Conservation (phyloP, 2,113 vertebrate genomes). For the Desmodus rotundus region DNA sequence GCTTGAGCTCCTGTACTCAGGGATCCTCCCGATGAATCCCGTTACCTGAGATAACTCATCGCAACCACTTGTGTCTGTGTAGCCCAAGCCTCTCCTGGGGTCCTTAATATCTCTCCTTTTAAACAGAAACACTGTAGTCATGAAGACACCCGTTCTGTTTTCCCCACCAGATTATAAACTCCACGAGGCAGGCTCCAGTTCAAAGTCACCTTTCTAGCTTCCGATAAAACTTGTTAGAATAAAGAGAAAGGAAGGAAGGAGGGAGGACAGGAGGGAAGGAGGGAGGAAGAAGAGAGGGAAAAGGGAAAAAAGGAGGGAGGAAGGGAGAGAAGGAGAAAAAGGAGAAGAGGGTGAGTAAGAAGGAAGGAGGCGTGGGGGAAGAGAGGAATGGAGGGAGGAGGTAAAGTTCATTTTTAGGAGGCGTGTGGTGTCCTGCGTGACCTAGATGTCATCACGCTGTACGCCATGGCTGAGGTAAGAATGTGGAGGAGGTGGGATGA, state of each 20-base stretch:
- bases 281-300: no score
- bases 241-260: neutral
- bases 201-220: neutral
- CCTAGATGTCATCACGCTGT: fast-evolving
- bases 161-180: neutral
- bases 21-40: neutral
- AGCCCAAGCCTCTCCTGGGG: neutral
- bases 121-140: neutral
- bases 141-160: neutral
- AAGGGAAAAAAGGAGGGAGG: no score
- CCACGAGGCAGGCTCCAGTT: neutral
- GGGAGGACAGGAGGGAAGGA: neutral
- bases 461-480: neutral
- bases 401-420: neutral
- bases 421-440: fast-evolving
- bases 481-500: neutral
- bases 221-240: neutral
- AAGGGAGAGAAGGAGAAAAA: neutral
- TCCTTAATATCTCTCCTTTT: neutral
- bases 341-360: neutral
- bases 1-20: neutral
- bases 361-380: neutral
- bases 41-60: neutral
- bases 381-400: neutral
- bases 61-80: neutral